Conservation (phyloP, 2,113 vertebrate genomes). For the Passer montanus region DNA sequence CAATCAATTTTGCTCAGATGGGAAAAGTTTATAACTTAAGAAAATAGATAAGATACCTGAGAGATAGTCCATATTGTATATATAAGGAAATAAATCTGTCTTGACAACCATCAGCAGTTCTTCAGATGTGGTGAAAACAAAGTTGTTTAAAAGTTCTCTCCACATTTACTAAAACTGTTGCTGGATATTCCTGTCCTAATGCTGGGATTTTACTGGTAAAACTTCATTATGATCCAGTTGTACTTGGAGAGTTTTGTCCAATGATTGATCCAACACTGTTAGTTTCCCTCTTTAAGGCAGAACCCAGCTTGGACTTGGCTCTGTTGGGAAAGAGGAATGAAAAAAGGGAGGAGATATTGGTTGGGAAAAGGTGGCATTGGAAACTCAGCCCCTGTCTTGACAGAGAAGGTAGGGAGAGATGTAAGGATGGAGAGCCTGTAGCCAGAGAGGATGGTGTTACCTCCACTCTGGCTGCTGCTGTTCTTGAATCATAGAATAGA, state of each 20-base stretch:
- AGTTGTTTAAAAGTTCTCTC: not conserved
- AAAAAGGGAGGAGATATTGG: not conserved
- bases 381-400: not conserved
- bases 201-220: not conserved
- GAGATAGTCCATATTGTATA: not conserved
- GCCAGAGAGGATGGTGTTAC: not conserved
- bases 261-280: not conserved
- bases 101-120: not conserved
- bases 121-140: not conserved
- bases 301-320: not conserved
- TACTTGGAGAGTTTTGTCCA: not conserved
- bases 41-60: not conserved
- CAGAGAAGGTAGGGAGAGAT: not conserved
- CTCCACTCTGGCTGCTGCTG: not conserved
- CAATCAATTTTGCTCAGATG: not conserved
- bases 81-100: not conserved
- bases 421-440: fast-evolving
- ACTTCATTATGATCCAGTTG: not conserved
- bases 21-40: not conserved
- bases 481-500: not conserved
- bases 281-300: not conserved
- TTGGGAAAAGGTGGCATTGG: not conserved
- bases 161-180: not conserved
- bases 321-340: not conserved
- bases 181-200: not conserved